phyloP scores from a whole-genome alignment of 2,888 invertebrate species.

The Chloroclysta siterata region DNA sequence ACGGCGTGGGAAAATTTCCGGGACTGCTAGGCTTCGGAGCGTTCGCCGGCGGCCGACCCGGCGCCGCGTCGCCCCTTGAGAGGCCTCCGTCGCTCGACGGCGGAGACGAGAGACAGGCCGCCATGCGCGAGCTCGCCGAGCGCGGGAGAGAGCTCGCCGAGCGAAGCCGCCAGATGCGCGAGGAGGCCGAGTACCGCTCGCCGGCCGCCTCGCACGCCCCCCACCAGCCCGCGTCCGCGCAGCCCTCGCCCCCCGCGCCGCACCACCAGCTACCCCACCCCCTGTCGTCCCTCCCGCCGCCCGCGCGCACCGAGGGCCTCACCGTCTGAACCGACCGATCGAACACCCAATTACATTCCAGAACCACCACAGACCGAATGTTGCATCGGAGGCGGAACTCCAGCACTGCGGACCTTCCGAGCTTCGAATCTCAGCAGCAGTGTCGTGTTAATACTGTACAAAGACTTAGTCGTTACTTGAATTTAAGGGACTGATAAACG shows the following conservation, averaged over 20 bases:
- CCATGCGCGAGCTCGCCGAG: slow-evolving; percentile 82
- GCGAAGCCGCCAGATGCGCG: slow-evolving; percentile 79
- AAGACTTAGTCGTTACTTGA: slow-evolving; percentile 63
- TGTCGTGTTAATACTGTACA: slow-evolving; percentile 74
- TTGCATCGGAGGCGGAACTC: slow-evolving; percentile 46
- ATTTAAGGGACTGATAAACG: slow-evolving; percentile 62
- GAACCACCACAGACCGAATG: slow-evolving; percentile 40
- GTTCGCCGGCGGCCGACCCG: slow-evolving; percentile 84
- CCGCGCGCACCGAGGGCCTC: slow-evolving; percentile 89
- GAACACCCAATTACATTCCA: slow-evolving; percentile 66
- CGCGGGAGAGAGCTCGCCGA: slow-evolving; percentile 83
- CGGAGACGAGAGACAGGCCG: slow-evolving; percentile 76
- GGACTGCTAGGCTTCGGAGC: slow-evolving; percentile 91
- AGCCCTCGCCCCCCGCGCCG: slow-evolving; percentile 84
- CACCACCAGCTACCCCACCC: slow-evolving; percentile 77
- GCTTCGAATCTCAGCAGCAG: slow-evolving; percentile 43
- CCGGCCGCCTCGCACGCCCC: slow-evolving; percentile 66
- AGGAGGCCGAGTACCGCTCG: slow-evolving; percentile 79
- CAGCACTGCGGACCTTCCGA: slow-evolving; percentile 42
- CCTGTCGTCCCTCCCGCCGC: slow-evolving; percentile 86
- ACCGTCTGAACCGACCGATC: slow-evolving; percentile 84
- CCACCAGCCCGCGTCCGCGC: slow-evolving; percentile 69
- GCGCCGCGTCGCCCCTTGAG: slow-evolving; percentile 82
- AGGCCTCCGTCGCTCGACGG: slow-evolving; percentile 77
- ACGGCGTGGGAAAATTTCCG: slow-evolving; percentile 89